These are phyloP conservation scores for Thermophis baileyi DNA, from an alignment of 2,113 vertebrate genomes.

Conservation along the genomic window DNA sequence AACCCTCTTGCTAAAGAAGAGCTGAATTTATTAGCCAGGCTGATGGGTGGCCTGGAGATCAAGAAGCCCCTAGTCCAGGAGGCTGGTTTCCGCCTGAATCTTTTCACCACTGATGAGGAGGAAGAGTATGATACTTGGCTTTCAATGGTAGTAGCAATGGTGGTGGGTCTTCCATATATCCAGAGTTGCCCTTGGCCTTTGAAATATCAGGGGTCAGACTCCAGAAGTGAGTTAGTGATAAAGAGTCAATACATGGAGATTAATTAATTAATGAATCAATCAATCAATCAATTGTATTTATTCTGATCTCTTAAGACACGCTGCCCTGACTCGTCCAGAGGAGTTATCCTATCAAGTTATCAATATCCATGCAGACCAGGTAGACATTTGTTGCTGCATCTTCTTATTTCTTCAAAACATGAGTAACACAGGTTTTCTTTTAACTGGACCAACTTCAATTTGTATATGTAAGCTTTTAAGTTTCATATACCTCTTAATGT, in stretches of 20 bases:
- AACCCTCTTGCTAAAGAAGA: conserved; percentile 97
- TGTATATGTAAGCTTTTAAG: background rate
- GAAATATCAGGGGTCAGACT: background rate
- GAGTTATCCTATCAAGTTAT: conserved; percentile 87
- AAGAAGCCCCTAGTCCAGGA: conserved; percentile 76
- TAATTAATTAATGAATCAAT: background rate
- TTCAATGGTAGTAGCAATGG: background rate
- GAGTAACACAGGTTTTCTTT: background rate
- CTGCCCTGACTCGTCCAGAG: conserved; percentile 82
- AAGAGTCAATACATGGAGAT: background rate
- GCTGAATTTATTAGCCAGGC: conserved; percentile 87
- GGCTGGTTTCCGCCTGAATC: conserved; percentile 84
- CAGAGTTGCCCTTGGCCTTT: background rate
- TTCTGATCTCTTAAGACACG: conserved; percentile 73
- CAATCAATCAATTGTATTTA: background rate
- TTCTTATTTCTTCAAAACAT: background rate
- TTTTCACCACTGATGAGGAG: conserved; percentile 92
- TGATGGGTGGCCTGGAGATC: conserved; percentile 88
- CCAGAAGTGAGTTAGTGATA: background rate
- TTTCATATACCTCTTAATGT: background rate
- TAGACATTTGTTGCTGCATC: conserved; percentile 44
- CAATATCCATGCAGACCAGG: conserved; percentile 91
- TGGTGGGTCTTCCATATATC: background rate
- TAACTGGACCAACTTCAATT: background rate
- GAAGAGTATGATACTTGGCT: conserved; percentile 81